A percentile compares a stretch with the other conserved stretches of the same genome.
These are phyloP conservation scores for Scleropages formosus DNA, from an alignment of 2,797 vertebrate species.

Conservation along the genomic window DNA sequence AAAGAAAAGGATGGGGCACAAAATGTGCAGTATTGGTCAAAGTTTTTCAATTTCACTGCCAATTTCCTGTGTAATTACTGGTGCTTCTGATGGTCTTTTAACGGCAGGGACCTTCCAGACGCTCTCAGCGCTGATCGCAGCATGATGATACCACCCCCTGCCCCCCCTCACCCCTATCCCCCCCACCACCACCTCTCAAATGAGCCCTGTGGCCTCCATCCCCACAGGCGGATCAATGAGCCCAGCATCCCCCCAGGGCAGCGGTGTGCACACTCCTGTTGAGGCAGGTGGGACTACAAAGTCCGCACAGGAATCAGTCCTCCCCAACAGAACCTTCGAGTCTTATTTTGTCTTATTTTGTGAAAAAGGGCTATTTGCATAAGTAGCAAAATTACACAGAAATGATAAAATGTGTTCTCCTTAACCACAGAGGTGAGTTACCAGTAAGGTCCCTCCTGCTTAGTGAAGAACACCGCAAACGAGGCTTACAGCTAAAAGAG, in stretches of 20 bases:
- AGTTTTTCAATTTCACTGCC: constrained; percentile 84
- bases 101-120: constrained; percentile 69
- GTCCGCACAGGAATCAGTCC: not conserved
- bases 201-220: constrained; percentile 76
- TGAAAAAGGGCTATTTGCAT: not conserved
- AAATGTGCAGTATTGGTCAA: constrained; percentile 63
- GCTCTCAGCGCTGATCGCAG: constrained; percentile 52
- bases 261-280: not conserved
- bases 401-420: not conserved
- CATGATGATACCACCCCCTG: constrained; percentile 28
- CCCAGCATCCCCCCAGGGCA: not conserved
- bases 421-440: not conserved
- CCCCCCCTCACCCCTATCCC: constrained; percentile 37
- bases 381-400: not conserved
- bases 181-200: constrained; percentile 47
- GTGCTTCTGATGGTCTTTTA: constrained; percentile 75
- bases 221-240: constrained; percentile 18
- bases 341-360: not conserved
- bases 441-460: not conserved
- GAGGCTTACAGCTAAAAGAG: not conserved
- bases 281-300: constrained; percentile 2
- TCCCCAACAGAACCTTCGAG: not conserved
- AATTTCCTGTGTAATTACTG: constrained; percentile 84
- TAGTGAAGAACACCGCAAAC: not conserved
- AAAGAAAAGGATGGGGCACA: constrained; percentile 14